Percentiles rank a stretch among this genome's conserved stretches.
Conservation (phyloP, 2,797 vertebrate genomes). For the Lepus townsendii region DNA sequence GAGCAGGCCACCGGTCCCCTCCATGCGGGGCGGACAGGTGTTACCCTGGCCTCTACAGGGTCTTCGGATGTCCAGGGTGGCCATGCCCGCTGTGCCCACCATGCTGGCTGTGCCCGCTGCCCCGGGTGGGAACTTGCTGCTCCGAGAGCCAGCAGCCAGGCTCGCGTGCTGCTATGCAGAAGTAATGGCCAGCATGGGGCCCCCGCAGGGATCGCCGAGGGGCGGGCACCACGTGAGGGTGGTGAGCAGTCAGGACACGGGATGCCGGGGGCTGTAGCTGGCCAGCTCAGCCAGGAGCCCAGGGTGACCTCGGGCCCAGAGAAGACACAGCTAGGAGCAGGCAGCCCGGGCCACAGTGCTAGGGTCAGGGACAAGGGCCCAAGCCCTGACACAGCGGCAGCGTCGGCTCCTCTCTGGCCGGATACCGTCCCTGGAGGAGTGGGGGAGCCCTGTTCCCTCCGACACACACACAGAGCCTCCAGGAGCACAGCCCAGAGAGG, state of each 20-base stretch:
- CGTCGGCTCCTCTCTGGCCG: background rate
- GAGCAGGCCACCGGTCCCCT: background rate
- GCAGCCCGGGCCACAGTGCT: rapidly evolving
- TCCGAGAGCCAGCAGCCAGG: background rate
- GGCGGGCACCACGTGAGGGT: no score
- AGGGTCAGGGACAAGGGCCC: background rate
- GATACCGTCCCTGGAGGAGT: background rate
- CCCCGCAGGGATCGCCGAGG: rapidly evolving
- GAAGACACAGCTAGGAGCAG: background rate
- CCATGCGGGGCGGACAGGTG: rapidly evolving
- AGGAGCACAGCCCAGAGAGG: background rate
- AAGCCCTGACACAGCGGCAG: background rate
- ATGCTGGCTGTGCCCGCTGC: no score
- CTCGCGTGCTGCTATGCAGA: background rate
- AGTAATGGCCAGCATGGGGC: background rate
- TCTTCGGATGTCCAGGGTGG: rapidly evolving
- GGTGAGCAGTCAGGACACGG: rapidly evolving
- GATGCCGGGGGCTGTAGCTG: rapidly evolving
- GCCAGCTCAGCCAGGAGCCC: background rate
- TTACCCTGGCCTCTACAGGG: background rate
- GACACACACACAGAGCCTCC: background rate
- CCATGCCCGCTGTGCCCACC: rapidly evolving
- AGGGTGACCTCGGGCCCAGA: background rate
- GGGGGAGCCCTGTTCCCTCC: no score
- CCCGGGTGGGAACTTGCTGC: background rate